These are phyloP conservation scores for Eremobia ochroleuca DNA, from an alignment of 2,888 invertebrate genomes.

Conservation along the genomic window DNA sequence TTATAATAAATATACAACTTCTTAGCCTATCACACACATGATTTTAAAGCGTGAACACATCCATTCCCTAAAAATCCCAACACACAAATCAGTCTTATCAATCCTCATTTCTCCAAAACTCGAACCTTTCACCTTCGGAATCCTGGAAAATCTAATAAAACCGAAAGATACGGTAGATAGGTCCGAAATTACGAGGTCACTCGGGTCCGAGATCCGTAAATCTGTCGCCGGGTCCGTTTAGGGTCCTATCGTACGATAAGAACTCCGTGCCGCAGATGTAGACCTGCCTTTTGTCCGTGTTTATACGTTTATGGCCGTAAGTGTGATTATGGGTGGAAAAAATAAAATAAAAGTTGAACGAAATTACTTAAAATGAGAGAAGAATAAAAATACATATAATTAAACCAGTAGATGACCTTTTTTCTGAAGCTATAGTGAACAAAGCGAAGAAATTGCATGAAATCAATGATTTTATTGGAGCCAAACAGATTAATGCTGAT, in stretches of 20 bases:
- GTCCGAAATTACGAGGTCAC: slow-evolving; percentile 70
- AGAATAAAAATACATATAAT: neutral
- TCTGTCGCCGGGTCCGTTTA: slow-evolving; percentile 66
- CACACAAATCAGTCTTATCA: slow-evolving; percentile 68
- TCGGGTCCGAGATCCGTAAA: slow-evolving; percentile 70
- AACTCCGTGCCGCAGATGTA: slow-evolving; percentile 53
- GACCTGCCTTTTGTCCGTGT: slow-evolving; percentile 59
- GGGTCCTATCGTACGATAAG: slow-evolving; percentile 66
- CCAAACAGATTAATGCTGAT: too few relatives aligned
- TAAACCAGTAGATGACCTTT: neutral
- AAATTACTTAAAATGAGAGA: slow-evolving; percentile 1
- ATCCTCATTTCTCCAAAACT: slow-evolving; percentile 63
- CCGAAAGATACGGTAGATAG: slow-evolving; percentile 68
- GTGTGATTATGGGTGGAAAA: slow-evolving; percentile 24
- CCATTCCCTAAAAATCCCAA: slow-evolving; percentile 31
- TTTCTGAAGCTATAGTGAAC: accelerated
- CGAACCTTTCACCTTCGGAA: slow-evolving; percentile 67
- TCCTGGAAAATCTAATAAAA: slow-evolving; percentile 70
- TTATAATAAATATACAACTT: neutral
- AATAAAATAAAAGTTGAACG: slow-evolving; percentile 44
- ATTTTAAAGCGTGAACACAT: slow-evolving; percentile 10
- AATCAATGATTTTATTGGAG: neutral
- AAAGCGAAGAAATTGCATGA: neutral
- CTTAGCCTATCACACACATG: neutral
- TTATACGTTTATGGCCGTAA: slow-evolving; percentile 50